These are phyloP conservation scores for Nemurella pictetii DNA, from an alignment of 2,888 invertebrate species.

Conservation along the genomic window DNA sequence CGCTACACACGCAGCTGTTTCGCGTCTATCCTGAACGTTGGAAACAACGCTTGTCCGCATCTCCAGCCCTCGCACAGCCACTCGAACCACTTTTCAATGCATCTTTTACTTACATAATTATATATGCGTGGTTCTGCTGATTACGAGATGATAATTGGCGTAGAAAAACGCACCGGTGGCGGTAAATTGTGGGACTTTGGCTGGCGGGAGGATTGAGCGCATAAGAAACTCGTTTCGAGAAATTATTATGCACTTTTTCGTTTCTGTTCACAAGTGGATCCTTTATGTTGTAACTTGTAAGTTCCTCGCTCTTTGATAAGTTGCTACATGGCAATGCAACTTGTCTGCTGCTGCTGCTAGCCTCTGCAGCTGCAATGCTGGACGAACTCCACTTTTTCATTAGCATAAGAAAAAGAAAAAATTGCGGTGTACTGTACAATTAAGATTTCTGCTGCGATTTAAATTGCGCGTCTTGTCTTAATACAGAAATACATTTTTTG, in stretches of 20 bases:
- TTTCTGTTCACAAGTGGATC: background rate
- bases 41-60: background rate
- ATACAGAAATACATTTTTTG: too few relatives aligned
- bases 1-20: background rate
- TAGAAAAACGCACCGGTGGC: background rate
- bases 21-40: background rate
- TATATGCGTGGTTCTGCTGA: background rate
- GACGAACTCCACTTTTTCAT: background rate
- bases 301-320: background rate
- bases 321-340: background rate
- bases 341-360: too few relatives aligned
- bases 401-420: background rate
- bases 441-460: background rate
- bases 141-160: background rate
- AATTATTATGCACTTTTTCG: background rate
- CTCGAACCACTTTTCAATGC: background rate
- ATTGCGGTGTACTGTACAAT: background rate
- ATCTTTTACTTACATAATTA: background rate
- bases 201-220: background rate
- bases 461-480: too few relatives aligned
- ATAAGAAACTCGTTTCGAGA: background rate
- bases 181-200: background rate
- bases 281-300: background rate
- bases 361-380: background rate
- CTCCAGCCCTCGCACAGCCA: background rate